Percentiles rank a stretch among this genome's conserved stretches.
Evolutionary conservation across 1,140 invertebrate genomes (phyloP).

Genomic region (Drosophila novamexicana): DNA sequence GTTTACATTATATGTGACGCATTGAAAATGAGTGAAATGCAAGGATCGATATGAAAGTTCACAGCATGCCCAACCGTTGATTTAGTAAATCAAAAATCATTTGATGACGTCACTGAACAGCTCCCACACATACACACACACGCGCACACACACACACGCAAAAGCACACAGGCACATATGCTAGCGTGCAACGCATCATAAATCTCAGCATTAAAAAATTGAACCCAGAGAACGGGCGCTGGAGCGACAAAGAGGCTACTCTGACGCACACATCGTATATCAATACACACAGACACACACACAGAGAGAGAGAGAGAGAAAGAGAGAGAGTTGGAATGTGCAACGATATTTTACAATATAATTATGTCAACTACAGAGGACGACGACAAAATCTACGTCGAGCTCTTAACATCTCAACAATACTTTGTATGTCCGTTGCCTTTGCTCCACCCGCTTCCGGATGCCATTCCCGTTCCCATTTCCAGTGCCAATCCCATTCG

Average conservation of each 20-base stretch:
- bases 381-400: constrained; percentile 70
- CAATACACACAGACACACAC: constrained; percentile 28
- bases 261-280: constrained; percentile 55
- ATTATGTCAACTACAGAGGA: constrained; percentile 76
- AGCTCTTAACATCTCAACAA: constrained; percentile 72
- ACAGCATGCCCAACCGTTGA: constrained; percentile 39
- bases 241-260: constrained; percentile 26
- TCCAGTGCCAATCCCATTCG: neutral
- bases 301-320: constrained; percentile 12
- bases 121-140: neutral
- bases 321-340: constrained; percentile 43
- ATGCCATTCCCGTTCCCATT: constrained; percentile 1
- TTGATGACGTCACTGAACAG: constrained; percentile 30
- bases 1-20: constrained; percentile 9
- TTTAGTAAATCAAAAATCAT: constrained; percentile 67
- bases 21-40: neutral
- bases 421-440: constrained; percentile 59
- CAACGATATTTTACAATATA: constrained; percentile 79
- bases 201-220: constrained; percentile 71
- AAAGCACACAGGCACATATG: constrained; percentile 16
- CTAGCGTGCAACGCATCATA: constrained; percentile 39
- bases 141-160: constrained; percentile 6
- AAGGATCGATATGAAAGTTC: constrained; percentile 13
- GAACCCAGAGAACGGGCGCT: constrained; percentile 24
- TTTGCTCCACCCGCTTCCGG: neutral